Conservation (phyloP, 1,140 invertebrate species). For the Ganaspis sp. region DNA sequence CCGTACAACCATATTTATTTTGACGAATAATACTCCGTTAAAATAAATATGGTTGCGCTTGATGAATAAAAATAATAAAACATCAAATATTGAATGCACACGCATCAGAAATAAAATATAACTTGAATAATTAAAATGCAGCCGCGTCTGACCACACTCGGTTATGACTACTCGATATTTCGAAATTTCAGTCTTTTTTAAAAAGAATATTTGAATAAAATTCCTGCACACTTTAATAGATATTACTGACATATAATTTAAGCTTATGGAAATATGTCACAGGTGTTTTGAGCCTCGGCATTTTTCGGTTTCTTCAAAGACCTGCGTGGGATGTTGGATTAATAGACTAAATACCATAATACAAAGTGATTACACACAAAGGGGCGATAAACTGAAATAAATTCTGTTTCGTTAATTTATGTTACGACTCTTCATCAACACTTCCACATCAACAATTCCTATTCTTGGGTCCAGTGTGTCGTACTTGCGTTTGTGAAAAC, state of each 20-base stretch:
- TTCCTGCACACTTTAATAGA: background rate
- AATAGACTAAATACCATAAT: background rate
- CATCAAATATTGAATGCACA: too few relatives aligned
- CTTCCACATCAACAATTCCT: background rate
- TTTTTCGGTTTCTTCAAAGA: slow-evolving; percentile 17
- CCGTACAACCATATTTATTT: too few relatives aligned
- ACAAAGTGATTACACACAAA: slow-evolving; percentile 5
- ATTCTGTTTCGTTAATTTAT: slow-evolving; percentile 8
- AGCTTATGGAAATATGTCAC: background rate
- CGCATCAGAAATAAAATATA: too few relatives aligned
- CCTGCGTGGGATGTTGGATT: background rate
- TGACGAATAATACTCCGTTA: too few relatives aligned
- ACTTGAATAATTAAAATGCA: too few relatives aligned
- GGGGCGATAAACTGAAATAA: background rate
- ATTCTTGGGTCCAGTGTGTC: background rate
- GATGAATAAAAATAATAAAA: too few relatives aligned
- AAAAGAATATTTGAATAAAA: background rate
- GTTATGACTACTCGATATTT: background rate
- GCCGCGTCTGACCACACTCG: background rate
- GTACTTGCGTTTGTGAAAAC: background rate
- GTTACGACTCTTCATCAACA: background rate
- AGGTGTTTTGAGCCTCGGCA: background rate
- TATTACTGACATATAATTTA: slow-evolving; percentile 1
- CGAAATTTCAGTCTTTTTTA: background rate
- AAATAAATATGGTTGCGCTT: too few relatives aligned